Evolutionary conservation across 2,797 vertebrate species (phyloP).

Genomic region (Darevskia nairensis): DNA sequence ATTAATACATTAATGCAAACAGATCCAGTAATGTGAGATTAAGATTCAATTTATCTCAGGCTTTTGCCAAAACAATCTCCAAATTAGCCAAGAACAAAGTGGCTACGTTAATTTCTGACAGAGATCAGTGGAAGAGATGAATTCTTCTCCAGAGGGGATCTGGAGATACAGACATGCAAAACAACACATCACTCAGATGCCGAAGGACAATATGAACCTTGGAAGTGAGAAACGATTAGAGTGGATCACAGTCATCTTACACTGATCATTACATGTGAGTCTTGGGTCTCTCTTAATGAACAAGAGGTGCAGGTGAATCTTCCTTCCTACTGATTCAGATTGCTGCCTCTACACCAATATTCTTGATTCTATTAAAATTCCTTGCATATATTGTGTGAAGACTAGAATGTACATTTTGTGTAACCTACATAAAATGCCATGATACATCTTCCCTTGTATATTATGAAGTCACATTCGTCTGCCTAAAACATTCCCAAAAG

Average conservation of each 20-base stretch:
- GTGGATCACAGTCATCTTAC: not conserved
- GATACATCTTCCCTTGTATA: too few relatives aligned
- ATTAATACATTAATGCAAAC: not conserved
- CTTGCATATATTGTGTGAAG: too few relatives aligned
- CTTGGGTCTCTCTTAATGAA: too few relatives aligned
- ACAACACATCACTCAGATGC: not conserved
- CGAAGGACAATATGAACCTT: not conserved
- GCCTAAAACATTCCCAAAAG: too few relatives aligned
- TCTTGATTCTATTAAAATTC: not conserved
- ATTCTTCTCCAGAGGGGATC: not conserved
- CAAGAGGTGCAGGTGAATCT: not conserved
- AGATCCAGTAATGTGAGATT: constrained; percentile 2
- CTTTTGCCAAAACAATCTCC: not conserved
- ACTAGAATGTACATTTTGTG: too few relatives aligned
- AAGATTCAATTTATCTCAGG: constrained; percentile 16
- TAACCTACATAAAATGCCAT: too few relatives aligned
- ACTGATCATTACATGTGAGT: too few relatives aligned
- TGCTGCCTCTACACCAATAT: not conserved
- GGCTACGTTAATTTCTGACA: not conserved
- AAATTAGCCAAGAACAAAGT: constrained; percentile 1
- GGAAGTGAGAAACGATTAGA: not conserved
- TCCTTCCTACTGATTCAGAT: not conserved
- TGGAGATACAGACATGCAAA: not conserved
- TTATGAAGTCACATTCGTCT: too few relatives aligned
- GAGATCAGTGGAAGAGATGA: not conserved